A percentile compares a stretch with the other conserved stretches of the same genome.
Evolutionary conservation across 2,113 vertebrate genomes (phyloP).

Genomic region (Sterrhoptilus dennistouni): DNA sequence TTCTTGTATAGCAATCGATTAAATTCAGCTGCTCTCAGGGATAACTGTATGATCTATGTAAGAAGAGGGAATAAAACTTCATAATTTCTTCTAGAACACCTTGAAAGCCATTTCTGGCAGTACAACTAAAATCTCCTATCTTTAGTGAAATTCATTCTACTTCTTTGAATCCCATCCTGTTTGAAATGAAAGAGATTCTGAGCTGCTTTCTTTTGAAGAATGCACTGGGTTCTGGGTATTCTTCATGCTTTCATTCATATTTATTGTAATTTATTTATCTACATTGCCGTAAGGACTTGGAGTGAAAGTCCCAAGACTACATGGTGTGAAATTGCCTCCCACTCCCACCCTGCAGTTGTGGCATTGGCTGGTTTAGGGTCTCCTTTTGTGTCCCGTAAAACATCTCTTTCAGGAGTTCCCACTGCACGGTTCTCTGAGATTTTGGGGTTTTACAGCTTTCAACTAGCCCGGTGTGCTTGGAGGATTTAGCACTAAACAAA

Average conservation of each 20-base stretch:
- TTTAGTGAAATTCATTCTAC: background rate
- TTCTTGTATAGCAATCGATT: background rate
- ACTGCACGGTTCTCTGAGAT: background rate
- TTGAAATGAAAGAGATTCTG: background rate
- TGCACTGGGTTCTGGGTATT: background rate
- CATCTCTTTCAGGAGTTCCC: background rate
- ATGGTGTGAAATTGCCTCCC: background rate
- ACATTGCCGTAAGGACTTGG: background rate
- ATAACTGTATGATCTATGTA: background rate
- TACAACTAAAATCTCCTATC: rapidly evolving
- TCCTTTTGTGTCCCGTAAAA: background rate
- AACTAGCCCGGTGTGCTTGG: background rate
- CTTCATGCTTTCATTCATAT: background rate
- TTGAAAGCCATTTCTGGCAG: background rate
- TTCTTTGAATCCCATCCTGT: background rate
- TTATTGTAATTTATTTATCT: background rate
- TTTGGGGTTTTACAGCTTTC: background rate
- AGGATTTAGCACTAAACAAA: background rate
- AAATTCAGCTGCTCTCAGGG: background rate
- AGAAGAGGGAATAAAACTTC: background rate
- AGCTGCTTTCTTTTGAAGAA: background rate
- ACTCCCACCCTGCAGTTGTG: background rate
- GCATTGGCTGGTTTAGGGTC: background rate
- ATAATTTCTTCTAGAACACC: background rate
- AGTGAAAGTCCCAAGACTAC: background rate